Conservation (phyloP, 1,140 invertebrate genomes). For the Myzus persicae region DNA sequence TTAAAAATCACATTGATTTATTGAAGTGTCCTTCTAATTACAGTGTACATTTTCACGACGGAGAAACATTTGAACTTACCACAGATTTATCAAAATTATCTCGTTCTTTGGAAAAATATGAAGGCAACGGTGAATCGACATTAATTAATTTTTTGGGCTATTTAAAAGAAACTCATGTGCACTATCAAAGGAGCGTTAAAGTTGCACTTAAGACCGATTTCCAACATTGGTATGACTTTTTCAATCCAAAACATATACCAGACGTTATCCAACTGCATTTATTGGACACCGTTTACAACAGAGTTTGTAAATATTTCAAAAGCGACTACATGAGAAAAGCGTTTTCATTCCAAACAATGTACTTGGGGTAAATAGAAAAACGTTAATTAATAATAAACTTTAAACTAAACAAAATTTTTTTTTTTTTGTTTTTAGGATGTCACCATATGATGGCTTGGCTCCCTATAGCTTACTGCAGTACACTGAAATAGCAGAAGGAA, state of each 20-base stretch:
- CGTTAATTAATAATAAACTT: background rate
- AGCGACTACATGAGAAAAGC: slow-evolving; percentile 53
- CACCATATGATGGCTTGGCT: slow-evolving; percentile 36
- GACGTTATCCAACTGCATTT: slow-evolving; percentile 34
- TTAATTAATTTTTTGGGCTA: slow-evolving; percentile 34
- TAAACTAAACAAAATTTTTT: background rate
- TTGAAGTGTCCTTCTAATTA: slow-evolving; percentile 49
- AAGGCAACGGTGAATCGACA: background rate
- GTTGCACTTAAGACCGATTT: slow-evolving; percentile 40
- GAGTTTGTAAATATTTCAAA: slow-evolving; percentile 55
- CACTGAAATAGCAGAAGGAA: slow-evolving; percentile 44
- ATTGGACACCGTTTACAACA: slow-evolving; percentile 38
- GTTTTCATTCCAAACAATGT: slow-evolving; percentile 51
- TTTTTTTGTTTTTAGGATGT: slow-evolving; percentile 40
- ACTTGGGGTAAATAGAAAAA: slow-evolving; percentile 37
- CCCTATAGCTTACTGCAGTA: slow-evolving; percentile 44
- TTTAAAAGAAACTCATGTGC: slow-evolving; percentile 45
- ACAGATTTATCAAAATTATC: slow-evolving; percentile 43
- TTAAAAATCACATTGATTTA: slow-evolving; percentile 33
- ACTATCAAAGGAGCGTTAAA: slow-evolving; percentile 51
- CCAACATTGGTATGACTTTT: slow-evolving; percentile 53
- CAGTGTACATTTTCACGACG: slow-evolving; percentile 43
- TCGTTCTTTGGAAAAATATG: slow-evolving; percentile 46
- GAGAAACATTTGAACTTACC: slow-evolving; percentile 34
- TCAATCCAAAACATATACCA: slow-evolving; percentile 46